Evolutionary conservation across 1,140 invertebrate species (phyloP).

Genomic region (Idris sp.): DNA sequence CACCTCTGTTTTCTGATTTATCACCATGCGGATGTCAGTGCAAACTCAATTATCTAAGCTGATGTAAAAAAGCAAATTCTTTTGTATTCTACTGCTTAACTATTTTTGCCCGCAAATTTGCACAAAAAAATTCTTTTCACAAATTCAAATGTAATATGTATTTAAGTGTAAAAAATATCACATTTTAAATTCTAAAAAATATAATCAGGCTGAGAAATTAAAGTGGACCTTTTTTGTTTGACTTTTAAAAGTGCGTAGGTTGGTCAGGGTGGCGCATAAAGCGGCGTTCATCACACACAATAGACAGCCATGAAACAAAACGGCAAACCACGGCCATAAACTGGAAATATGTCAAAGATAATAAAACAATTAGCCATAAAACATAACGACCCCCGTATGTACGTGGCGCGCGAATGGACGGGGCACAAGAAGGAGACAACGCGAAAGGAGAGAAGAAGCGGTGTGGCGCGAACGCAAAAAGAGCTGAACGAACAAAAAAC

Average conservation of each 20-base stretch:
- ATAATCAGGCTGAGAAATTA: too few species aligned
- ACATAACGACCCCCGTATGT: constrained; percentile 78
- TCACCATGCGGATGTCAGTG: constrained; percentile 52
- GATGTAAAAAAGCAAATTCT: constrained; percentile 21
- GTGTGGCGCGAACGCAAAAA: constrained; percentile 39
- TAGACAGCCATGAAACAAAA: constrained; percentile 77
- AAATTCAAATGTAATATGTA: not conserved
- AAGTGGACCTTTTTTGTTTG: too few species aligned
- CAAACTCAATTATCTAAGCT: constrained; percentile 51
- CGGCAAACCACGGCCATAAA: constrained; percentile 75
- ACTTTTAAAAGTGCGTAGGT: constrained; percentile 62
- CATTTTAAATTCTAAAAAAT: too few species aligned
- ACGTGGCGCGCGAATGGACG: constrained; percentile 63
- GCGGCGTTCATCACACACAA: constrained; percentile 71
- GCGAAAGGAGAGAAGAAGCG: constrained; percentile 35
- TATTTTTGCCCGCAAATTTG: constrained; percentile 14
- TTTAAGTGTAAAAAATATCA: too few species aligned
- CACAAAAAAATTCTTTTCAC: not conserved
- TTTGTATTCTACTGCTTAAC: constrained; percentile 18
- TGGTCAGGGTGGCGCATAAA: constrained; percentile 65
- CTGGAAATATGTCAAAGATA: constrained; percentile 80
- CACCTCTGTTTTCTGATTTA: constrained; percentile 50
- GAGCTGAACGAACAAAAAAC: constrained; percentile 43
- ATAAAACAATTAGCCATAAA: constrained; percentile 80
- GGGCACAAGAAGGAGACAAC: constrained; percentile 48